phyloP scores from a whole-genome alignment of 1,140 invertebrate species.

The Philotrypesis tridentata region DNA sequence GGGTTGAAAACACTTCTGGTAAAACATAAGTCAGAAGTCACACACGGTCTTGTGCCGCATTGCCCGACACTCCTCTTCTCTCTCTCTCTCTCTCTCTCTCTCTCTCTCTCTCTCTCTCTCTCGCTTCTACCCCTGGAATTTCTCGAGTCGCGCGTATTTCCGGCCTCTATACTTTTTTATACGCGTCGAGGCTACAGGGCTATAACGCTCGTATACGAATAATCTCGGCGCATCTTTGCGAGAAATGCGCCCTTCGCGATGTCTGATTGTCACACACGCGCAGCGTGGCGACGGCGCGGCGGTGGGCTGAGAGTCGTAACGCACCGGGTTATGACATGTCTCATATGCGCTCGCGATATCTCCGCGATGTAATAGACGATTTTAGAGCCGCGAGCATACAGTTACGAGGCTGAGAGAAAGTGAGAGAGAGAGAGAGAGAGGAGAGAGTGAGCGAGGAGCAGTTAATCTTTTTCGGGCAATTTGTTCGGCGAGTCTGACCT shows the following conservation, averaged over 20 bases:
- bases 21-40: conserved; percentile 30
- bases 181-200: background rate
- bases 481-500: no score
- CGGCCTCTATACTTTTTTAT: background rate
- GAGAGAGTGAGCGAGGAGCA: background rate
- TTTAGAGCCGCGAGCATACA: background rate
- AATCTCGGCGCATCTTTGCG: conserved; percentile 18
- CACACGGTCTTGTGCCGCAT: no score
- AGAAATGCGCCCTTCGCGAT: background rate
- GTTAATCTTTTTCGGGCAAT: background rate
- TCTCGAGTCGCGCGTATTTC: background rate
- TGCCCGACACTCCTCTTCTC: background rate
- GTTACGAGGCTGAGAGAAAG: background rate
- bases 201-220: background rate
- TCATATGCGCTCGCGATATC: background rate
- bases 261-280: background rate
- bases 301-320: background rate
- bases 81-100: no score
- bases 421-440: background rate
- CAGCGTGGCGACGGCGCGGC: no score
- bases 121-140: no score
- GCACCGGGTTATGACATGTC: background rate
- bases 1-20: background rate
- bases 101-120: no score
- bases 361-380: background rate